Evolutionary conservation across 1,140 invertebrate species (phyloP).

Genomic region (Pollicipes pollicipes): DNA sequence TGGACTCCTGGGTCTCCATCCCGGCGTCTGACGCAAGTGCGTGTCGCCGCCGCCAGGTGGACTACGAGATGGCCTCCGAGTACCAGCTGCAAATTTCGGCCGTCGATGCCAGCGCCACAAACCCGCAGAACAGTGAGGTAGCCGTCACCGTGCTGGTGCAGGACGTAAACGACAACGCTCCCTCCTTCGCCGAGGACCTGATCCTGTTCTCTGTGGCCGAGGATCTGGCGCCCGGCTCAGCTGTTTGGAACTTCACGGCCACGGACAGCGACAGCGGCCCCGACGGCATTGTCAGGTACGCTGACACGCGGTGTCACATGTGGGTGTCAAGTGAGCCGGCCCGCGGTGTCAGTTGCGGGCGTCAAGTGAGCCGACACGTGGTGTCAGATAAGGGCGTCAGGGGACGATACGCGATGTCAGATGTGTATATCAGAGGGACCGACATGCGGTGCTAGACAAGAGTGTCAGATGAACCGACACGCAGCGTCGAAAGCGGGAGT

Average conservation of each 20-base stretch:
- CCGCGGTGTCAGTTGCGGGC: too few relatives aligned
- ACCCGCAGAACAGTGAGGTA: constrained; percentile 71
- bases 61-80: constrained; percentile 62
- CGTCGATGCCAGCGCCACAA: constrained; percentile 65
- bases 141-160: constrained; percentile 68
- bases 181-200: constrained; percentile 64
- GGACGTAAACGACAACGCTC: constrained; percentile 86
- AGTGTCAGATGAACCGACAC: too few relatives aligned
- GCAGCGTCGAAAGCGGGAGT: too few relatives aligned
- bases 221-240: constrained; percentile 46
- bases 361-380: too few relatives aligned
- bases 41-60: constrained; percentile 37
- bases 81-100: constrained; percentile 75
- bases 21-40: too few relatives aligned
- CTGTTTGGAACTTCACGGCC: constrained; percentile 70
- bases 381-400: too few relatives aligned
- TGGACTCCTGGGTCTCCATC: too few relatives aligned
- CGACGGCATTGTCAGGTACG: constrained; percentile 55
- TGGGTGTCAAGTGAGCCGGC: too few relatives aligned
- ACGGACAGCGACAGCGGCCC: constrained; percentile 59
- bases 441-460: too few relatives aligned
- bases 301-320: too few relatives aligned
- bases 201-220: constrained; percentile 52
- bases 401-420: too few relatives aligned
- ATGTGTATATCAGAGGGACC: too few relatives aligned